Base-by-base conservation (phyloP, 2,888 invertebrate species). In the Tanypteryx hageni region DNA sequence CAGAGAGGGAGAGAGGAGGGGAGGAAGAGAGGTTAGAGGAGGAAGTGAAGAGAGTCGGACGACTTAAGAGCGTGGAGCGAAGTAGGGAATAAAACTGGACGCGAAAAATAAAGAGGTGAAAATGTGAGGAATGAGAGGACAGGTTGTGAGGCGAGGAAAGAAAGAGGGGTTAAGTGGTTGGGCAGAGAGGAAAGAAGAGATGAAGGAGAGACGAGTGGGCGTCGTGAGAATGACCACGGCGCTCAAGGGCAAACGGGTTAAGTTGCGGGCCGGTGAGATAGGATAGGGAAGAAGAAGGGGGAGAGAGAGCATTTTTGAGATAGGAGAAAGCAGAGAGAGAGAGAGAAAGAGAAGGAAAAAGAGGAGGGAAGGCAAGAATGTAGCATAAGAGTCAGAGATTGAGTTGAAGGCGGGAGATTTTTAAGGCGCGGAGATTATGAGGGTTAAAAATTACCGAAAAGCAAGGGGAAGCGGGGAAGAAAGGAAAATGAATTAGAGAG, bases 171-270 rank as follows among this genome's bases (percentile, higher is more conserved):
- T 27, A 44, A 82, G 84, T 16, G 56, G 14, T 9, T 11, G 57
- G 22, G 16, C 22, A 57, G 4, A n/a, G 76, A 11, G 76, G 76
- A 4, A n/a, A 76, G 76, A 76, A n/a, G 86, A 31, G 89, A 16
- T 64, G 61, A 86, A 22, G 14, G 8, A 64, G 18, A 86, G 27
- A n/a, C 9, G 86, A 10, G 58, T 22, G 86, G 27, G 44, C 44
- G 22, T 10, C 61, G 86, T 86, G 86, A 86, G 86, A 86, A 86
- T 27, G 27, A 16, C 13, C 27, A 3, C 27, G 89, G 44, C 27
- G 64, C n/a, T 61, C 89, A 89, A 89, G 89, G 89, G 68, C 89
- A 89, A 16, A 44, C 44, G 86, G 44, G 83, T 44, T 57, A 18
- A 85, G 85, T 85, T 22, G 57, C 58, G 85, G 76, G 18, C 68